phyloP scores from a whole-genome alignment of 2,113 vertebrate species.

The Vimba vimba region DNA sequence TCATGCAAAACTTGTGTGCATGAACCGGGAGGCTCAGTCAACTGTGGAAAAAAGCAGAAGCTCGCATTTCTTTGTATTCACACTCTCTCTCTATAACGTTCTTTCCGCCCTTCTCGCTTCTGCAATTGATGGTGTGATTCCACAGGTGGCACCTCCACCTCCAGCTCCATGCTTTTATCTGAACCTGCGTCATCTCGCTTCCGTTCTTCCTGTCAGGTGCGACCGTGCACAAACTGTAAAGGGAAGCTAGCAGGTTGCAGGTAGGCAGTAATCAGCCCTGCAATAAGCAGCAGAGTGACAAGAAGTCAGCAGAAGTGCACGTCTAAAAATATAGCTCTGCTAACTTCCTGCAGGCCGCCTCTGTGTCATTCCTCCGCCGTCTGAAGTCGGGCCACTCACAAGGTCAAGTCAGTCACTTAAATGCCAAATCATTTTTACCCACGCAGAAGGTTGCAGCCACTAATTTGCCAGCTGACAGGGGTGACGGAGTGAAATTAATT shows the following conservation, averaged over 20 bases:
- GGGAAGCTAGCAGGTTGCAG: slow-evolving; percentile 25
- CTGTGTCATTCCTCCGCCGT: slow-evolving; percentile 66
- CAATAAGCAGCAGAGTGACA: slow-evolving; percentile 67
- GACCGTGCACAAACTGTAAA: slow-evolving; percentile 10
- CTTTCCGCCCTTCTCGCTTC: slow-evolving; percentile 23
- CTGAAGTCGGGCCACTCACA: slow-evolving; percentile 53
- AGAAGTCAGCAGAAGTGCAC: slow-evolving; percentile 60
- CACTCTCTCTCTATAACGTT: slow-evolving; percentile 17
- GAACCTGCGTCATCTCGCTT: neutral
- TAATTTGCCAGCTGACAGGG: slow-evolving; percentile 58
- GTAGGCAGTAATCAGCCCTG: slow-evolving; percentile 43
- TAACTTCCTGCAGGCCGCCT: slow-evolving; percentile 67
- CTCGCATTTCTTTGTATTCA: slow-evolving; percentile 19
- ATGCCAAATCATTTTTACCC: slow-evolving; percentile 59
- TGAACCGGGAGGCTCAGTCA: slow-evolving; percentile 49
- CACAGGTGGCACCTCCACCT: slow-evolving; percentile 21
- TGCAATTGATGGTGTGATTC: slow-evolving; percentile 40
- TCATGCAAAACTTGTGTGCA: slow-evolving; percentile 29
- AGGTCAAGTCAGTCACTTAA: slow-evolving; percentile 56
- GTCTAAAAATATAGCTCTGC: slow-evolving; percentile 71
- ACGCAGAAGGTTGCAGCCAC: slow-evolving; percentile 48
- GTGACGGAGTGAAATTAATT: slow-evolving; percentile 59
- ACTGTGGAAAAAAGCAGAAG: slow-evolving; percentile 34
- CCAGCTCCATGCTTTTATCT: slow-evolving; percentile 13
- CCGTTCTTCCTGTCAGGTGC: slow-evolving; percentile 24